Evolutionary conservation across 2,888 invertebrate genomes (phyloP), one percentile per base, ranked within the genome.

Genomic region (Pammene aurita): DNA sequence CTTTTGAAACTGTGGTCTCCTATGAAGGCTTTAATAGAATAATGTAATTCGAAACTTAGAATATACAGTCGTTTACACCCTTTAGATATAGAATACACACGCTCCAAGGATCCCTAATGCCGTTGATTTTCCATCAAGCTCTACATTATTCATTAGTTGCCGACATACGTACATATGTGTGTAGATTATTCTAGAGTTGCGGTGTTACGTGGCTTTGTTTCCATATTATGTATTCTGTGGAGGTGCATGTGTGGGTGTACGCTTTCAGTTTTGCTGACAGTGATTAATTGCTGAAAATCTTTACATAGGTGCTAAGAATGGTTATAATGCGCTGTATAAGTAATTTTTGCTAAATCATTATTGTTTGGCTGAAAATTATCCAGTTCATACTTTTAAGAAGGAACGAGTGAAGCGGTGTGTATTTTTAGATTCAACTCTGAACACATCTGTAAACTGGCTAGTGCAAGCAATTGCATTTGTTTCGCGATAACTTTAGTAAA

Each of bases 181-280:
- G 42, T 66, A 54, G 46, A 65, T 57, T 57, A 46, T 66, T 44
- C 60, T 89, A 87, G 87, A 89, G 90, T 90, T 91, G 83, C 87
- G 87, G 88, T 88, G 89, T 90, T 88, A 76, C 78, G 72, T 79
- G 84, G 89, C 86, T 85, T 87, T 88, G 89, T 88, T 87, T 84
- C 83, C 81, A 87, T 85, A 86, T 89, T 86, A 89, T 89, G 82
- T 90, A 89, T 89, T 86, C 84, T 76, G 83, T 78, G 85, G 87
- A 89, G 88, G 81, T 81, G 75, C 76, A 80, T 84, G 76, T 80
- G 76, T 75, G 75, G 74, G 10, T 50, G 35, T 64, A 7, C 44
- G 38, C 50, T 38, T 52, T 55, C 56, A 18, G 46, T 48, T 65
- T 57, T 38, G 67, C 38, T 60, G 54, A 60, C 60, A 46, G 54